These are phyloP conservation scores for Urechis unicinctus DNA, from an alignment of 2,888 invertebrate species.

Conservation along the genomic window DNA sequence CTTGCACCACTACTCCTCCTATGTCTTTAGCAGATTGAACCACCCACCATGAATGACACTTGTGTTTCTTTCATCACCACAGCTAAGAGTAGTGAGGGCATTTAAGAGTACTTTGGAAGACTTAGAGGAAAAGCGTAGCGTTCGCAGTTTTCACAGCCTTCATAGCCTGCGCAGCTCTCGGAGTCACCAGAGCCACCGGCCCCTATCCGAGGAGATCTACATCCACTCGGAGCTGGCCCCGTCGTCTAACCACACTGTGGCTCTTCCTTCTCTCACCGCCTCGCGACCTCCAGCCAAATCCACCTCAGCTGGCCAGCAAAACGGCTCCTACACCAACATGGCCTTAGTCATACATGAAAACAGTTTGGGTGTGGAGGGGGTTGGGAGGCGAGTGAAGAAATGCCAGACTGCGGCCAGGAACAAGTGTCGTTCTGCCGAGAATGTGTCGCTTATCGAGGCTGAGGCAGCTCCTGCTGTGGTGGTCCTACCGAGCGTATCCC, in stretches of 20 bases:
- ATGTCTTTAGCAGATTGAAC: too few species aligned
- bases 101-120: conserved; percentile 99
- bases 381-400: conserved; percentile 6
- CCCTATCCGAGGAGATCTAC: conserved; percentile 64
- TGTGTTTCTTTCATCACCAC: conserved; percentile 56
- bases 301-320: conserved; percentile 25
- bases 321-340: conserved; percentile 29
- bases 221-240: not conserved
- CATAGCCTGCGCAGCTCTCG: conserved; percentile 57
- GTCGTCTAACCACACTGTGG: not conserved
- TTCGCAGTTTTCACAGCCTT: conserved; percentile 68
- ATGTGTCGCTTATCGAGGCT: conserved; percentile 24
- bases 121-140: conserved; percentile 96
- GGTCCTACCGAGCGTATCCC: conserved; percentile 4
- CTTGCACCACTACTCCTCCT: too few species aligned
- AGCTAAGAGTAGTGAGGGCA: conserved; percentile 99
- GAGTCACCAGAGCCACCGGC: conserved; percentile 66
- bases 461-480: conserved; percentile 1
- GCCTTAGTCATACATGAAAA: conserved; percentile 19
- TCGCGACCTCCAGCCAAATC: not conserved
- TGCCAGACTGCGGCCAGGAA: conserved; percentile 26
- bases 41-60: too few species aligned
- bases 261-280: not conserved
- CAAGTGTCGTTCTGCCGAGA: conserved; percentile 46
- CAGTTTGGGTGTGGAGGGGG: conserved; percentile 1